A percentile compares a stretch with the other conserved stretches of the same genome.
phyloP scores from a whole-genome alignment of 2,888 invertebrate species.

The Odontocerum albicorne region DNA sequence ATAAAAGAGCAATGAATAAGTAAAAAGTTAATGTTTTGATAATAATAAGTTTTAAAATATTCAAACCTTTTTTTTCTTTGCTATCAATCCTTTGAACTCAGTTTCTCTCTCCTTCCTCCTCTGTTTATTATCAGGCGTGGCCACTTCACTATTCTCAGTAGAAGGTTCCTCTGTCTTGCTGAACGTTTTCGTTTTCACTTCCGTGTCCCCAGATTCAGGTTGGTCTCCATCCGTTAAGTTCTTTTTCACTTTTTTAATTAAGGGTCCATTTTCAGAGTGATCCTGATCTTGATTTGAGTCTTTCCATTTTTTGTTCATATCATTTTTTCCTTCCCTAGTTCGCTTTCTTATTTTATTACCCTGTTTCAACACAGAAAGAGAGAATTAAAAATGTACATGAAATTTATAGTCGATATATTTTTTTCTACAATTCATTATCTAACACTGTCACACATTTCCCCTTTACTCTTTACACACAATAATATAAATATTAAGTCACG shows the following conservation, averaged over 20 bases:
- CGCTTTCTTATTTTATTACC: slow-evolving; percentile 34
- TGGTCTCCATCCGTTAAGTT: no score
- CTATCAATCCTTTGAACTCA: slow-evolving; percentile 51
- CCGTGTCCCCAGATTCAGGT: no score
- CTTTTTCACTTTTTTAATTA: no score
- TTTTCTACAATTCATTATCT: no score
- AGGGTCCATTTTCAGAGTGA: neutral
- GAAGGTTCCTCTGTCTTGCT: neutral
- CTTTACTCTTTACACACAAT: no score
- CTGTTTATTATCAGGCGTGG: slow-evolving; percentile 39
- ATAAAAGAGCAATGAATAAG: neutral
- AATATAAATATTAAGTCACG: no score
- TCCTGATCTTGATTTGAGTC: neutral
- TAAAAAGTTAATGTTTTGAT: neutral
- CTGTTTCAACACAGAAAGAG: no score
- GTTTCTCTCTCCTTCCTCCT: slow-evolving; percentile 42
- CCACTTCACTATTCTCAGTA: neutral
- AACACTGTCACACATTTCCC: no score
- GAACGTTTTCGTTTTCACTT: no score
- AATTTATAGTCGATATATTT: no score
- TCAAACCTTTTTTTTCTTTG: slow-evolving; percentile 55
- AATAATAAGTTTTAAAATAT: neutral
- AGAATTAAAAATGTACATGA: no score
- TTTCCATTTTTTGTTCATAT: slow-evolving; percentile 3
- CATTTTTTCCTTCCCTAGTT: slow-evolving; percentile 3